phyloP scores from a whole-genome alignment of 2,797 vertebrate genomes.

The Saguinus oedipus region DNA sequence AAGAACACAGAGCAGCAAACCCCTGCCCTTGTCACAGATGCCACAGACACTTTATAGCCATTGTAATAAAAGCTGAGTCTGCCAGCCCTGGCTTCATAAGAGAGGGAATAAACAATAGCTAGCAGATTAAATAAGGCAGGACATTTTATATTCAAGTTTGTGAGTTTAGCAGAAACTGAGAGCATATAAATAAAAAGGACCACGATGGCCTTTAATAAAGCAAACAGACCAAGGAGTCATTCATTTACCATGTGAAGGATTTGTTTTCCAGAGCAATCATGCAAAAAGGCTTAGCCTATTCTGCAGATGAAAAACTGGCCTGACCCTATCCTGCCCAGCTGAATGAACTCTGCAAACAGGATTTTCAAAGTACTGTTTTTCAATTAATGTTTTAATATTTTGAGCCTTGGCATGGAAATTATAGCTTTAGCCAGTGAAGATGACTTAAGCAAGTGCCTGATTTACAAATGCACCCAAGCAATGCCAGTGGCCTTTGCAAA shows the following conservation, averaged over 20 bases:
- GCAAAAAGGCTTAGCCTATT: conserved; percentile 70
- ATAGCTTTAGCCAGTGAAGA: conserved; percentile 52
- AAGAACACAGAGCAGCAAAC: conserved; percentile 21
- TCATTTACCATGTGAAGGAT: conserved; percentile 72
- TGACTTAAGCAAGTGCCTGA: conserved; percentile 67
- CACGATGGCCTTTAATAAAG: conserved; percentile 73
- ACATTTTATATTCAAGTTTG: conserved; percentile 70
- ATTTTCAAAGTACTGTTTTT: conserved; percentile 70
- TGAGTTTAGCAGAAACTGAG: conserved; percentile 66
- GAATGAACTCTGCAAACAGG: conserved; percentile 68
- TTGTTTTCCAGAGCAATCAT: conserved; percentile 78
- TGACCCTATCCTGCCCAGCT: conserved; percentile 42
- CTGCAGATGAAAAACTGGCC: conserved; percentile 48
- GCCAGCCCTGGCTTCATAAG: conserved; percentile 48
- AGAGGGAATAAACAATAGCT: conserved; percentile 67
- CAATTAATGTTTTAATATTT: conserved; percentile 70
- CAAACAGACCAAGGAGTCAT: conserved; percentile 76
- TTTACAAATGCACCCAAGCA: conserved; percentile 69
- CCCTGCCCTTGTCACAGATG: conserved; percentile 24
- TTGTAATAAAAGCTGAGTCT: conserved; percentile 56
- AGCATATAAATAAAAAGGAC: conserved; percentile 76
- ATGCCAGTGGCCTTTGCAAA: conserved; percentile 70
- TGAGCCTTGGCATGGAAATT: conserved; percentile 55
- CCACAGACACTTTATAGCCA: conserved; percentile 41
- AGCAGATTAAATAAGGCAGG: conserved; percentile 71